phyloP scores from a whole-genome alignment of 2,113 vertebrate genomes.

The Arizona elegans region DNA sequence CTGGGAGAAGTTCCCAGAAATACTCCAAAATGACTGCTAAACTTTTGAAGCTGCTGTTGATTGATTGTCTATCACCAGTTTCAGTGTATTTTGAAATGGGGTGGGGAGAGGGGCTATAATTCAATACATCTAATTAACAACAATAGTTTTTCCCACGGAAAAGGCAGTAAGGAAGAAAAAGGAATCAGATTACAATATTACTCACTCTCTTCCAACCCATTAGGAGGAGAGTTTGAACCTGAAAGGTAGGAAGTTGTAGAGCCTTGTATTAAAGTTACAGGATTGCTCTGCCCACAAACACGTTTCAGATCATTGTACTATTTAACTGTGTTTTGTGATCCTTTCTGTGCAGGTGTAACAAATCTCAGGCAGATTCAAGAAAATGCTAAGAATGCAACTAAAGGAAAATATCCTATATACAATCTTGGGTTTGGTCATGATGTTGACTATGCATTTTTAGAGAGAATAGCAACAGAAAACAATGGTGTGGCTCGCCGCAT shows the following conservation, averaged over 20 bases:
- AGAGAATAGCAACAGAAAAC: slow-evolving; percentile 83
- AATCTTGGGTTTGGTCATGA: slow-evolving; percentile 85
- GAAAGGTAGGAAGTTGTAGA: not conserved
- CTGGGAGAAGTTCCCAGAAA: not conserved
- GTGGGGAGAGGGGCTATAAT: not conserved
- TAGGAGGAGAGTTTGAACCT: not conserved
- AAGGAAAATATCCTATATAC: slow-evolving; percentile 79
- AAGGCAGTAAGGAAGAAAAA: not conserved
- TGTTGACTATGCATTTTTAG: slow-evolving; percentile 83
- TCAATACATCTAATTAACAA: not conserved
- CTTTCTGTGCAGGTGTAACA: slow-evolving; percentile 56
- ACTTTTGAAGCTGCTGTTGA: not conserved
- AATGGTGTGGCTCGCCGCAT: slow-evolving; percentile 86
- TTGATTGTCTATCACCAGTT: not conserved
- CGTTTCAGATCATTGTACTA: not conserved
- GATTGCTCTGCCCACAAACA: not conserved
- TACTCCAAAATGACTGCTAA: not conserved
- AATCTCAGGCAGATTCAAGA: slow-evolving; percentile 64
- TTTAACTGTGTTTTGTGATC: slow-evolving; percentile 1
- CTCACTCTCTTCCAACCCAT: not conserved
- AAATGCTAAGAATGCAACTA: slow-evolving; percentile 70
- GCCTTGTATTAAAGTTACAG: not conserved
- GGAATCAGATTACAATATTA: not conserved
- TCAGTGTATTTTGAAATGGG: not conserved
- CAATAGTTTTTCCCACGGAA: not conserved